phyloP scores from a whole-genome alignment of 2,113 vertebrate genomes.

The Lagopus leucura region DNA sequence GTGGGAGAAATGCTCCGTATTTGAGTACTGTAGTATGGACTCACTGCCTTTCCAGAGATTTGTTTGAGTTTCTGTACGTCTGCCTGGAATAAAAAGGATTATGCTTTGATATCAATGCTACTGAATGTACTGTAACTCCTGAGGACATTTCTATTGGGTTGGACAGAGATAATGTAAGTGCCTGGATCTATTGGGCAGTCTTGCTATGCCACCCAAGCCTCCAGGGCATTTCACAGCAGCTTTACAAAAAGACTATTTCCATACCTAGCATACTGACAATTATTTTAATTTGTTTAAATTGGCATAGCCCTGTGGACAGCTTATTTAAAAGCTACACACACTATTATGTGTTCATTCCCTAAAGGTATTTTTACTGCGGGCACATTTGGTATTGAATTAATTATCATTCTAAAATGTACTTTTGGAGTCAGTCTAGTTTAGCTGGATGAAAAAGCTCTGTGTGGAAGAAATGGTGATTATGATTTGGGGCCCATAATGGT shows the following conservation, averaged over 20 bases:
- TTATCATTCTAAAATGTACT: constrained; percentile 63
- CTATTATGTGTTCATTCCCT: constrained; percentile 68
- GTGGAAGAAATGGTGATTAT: constrained; percentile 62
- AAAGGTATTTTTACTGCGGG: constrained; percentile 72
- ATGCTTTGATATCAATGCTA: not conserved
- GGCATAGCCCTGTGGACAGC: constrained; percentile 56
- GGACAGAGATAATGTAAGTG: constrained; percentile 1
- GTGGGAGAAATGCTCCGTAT: not conserved
- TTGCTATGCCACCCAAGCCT: constrained; percentile 36
- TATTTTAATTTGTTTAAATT: constrained; percentile 74
- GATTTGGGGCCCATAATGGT: constrained; percentile 58
- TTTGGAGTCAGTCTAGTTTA: constrained; percentile 60
- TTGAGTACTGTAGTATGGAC: not conserved
- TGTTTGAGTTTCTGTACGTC: not conserved
- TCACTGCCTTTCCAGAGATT: not conserved
- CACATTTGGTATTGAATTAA: constrained; percentile 70
- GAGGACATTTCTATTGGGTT: constrained; percentile 24
- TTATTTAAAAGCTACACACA: constrained; percentile 70
- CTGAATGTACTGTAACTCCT: not conserved
- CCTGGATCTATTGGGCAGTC: not conserved
- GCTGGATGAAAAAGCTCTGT: constrained; percentile 54
- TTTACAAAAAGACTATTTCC: constrained; percentile 59
- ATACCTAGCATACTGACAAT: constrained; percentile 65
- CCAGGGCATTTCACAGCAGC: constrained; percentile 33
- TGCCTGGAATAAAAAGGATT: not conserved